Percentiles rank a stretch among this genome's conserved stretches.
Evolutionary conservation across 2,797 vertebrate species (phyloP).

Genomic region (Nasua narica): DNA sequence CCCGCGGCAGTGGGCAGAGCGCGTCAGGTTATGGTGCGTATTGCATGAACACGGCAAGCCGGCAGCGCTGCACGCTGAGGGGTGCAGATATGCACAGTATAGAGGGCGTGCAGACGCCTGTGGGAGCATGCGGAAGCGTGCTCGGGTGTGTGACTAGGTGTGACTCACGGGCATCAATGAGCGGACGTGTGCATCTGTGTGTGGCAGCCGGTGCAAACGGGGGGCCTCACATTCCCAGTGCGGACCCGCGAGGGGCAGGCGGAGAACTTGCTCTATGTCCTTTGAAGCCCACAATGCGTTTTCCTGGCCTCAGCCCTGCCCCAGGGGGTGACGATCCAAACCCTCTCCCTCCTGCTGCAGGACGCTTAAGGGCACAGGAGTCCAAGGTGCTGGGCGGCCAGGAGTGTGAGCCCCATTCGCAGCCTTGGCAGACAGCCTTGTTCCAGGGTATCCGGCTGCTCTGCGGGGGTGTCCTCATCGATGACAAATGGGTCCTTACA

Average conservation of each 20-base stretch:
- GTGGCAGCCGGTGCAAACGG: background rate
- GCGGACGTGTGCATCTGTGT: accelerated
- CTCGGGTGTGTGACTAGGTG: background rate
- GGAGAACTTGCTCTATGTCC: background rate
- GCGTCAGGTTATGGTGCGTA: background rate
- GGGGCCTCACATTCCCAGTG: background rate
- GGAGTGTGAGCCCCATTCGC: slow-evolving; percentile 55
- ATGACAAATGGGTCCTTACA: slow-evolving; percentile 63
- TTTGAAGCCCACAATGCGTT: background rate
- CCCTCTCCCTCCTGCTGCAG: slow-evolving; percentile 12
- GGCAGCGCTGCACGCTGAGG: background rate
- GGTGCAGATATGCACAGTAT: background rate
- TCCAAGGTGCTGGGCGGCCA: slow-evolving; percentile 52
- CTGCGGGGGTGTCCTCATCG: slow-evolving; percentile 70
- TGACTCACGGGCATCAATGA: background rate
- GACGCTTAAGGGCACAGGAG: slow-evolving; percentile 28
- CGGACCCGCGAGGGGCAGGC: background rate
- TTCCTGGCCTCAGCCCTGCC: background rate
- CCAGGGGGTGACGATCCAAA: background rate
- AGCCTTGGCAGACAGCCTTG: slow-evolving; percentile 76
- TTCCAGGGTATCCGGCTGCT: slow-evolving; percentile 5
- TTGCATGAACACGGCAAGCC: background rate
- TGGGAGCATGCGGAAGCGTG: background rate
- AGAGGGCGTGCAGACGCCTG: accelerated
- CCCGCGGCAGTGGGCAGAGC: background rate